Conservation (phyloP, 2,113 vertebrate species). For the Sterna hirundo region DNA sequence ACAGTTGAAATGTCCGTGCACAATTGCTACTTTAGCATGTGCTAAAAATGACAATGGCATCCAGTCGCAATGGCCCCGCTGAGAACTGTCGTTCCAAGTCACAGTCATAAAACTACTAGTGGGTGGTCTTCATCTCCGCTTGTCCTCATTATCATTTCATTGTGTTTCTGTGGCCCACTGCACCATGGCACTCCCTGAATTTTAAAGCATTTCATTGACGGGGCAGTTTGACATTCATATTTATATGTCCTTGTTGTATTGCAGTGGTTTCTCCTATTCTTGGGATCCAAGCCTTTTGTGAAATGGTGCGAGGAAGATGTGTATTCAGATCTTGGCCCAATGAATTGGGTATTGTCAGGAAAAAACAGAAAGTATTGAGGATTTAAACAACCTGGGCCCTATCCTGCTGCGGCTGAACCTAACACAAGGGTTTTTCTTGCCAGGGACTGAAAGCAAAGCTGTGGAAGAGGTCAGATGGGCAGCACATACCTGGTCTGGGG, state of each 20-base stretch:
- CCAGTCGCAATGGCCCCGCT: conserved; percentile 71
- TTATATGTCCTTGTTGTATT: conserved; percentile 70
- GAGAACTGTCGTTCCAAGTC: conserved; percentile 75
- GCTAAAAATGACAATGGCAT: conserved; percentile 79
- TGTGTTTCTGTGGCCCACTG: conserved; percentile 70
- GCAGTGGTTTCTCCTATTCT: conserved; percentile 64
- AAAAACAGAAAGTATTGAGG: conserved; percentile 53
- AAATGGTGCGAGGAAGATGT: conserved; percentile 61
- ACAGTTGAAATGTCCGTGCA: conserved; percentile 68
- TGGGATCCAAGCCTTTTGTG: conserved; percentile 60
- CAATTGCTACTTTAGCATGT: conserved; percentile 70
- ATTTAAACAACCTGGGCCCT: conserved; percentile 33
- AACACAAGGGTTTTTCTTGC: not conserved
- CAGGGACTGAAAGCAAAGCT: not conserved
- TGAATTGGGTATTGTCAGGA: conserved; percentile 56
- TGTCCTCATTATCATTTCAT: conserved; percentile 77
- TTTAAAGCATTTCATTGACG: conserved; percentile 68
- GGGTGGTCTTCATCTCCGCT: conserved; percentile 73
- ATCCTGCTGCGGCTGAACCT: not conserved
- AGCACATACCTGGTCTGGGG: not conserved
- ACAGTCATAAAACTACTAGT: conserved; percentile 76
- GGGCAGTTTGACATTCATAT: conserved; percentile 78
- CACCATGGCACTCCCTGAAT: conserved; percentile 69
- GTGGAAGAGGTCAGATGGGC: conserved; percentile 46
- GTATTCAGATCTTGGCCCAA: conserved; percentile 59